Conservation (phyloP, 2,888 invertebrate genomes). For the Sesia bembeciformis region DNA sequence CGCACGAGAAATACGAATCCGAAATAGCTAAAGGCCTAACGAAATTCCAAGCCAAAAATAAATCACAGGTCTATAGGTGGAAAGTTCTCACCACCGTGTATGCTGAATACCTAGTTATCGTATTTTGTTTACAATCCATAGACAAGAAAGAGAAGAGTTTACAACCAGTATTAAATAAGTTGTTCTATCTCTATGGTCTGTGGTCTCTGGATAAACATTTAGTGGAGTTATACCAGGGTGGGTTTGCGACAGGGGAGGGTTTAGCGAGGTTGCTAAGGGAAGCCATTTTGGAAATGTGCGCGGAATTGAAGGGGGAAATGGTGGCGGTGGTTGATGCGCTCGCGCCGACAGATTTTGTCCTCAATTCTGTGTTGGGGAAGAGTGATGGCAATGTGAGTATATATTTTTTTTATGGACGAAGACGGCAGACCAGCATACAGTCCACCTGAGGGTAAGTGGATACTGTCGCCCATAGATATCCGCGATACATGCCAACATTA, state of each 20-base stretch:
- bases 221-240: slow-evolving; percentile 81
- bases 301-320: slow-evolving; percentile 81
- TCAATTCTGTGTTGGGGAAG: slow-evolving; percentile 89
- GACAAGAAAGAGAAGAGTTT: slow-evolving; percentile 42
- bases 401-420: neutral
- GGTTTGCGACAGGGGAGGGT: slow-evolving; percentile 65
- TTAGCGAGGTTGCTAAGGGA: slow-evolving; percentile 78
- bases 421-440: neutral
- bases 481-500: too few relatives aligned
- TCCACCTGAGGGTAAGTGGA: too few relatives aligned
- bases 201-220: slow-evolving; percentile 80
- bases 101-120: slow-evolving; percentile 79
- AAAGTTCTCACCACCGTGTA: slow-evolving; percentile 83
- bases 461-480: too few relatives aligned
- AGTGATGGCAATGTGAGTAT: slow-evolving; percentile 85
- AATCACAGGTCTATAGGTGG: slow-evolving; percentile 87
- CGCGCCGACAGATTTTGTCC: slow-evolving; percentile 91
- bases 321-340: slow-evolving; percentile 88
- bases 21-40: slow-evolving; percentile 74
- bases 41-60: slow-evolving; percentile 84
- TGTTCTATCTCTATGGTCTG: slow-evolving; percentile 51
- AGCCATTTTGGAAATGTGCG: slow-evolving; percentile 80
- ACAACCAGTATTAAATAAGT: slow-evolving; percentile 62
- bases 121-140: slow-evolving; percentile 67
- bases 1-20: slow-evolving; percentile 74